Evolutionary conservation across 2,797 vertebrate genomes (phyloP).

Genomic region (Cirrhinus mrigala): DNA sequence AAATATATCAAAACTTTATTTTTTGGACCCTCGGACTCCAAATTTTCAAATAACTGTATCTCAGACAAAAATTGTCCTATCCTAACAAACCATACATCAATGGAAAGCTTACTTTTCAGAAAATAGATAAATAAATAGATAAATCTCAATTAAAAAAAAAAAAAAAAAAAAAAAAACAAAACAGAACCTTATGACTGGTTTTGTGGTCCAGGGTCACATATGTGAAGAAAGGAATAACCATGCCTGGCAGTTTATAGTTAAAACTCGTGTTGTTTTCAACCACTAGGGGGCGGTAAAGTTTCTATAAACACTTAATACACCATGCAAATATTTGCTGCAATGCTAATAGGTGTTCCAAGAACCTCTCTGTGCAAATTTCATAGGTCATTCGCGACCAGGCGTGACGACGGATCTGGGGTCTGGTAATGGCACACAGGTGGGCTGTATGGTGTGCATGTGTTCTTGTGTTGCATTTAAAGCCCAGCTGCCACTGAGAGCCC

Average conservation of each 20-base stretch:
- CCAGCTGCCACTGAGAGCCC: background rate
- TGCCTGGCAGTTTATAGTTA: background rate
- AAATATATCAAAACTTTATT: too few relatives aligned
- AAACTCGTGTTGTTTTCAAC: background rate
- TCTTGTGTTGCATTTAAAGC: slow-evolving; percentile 14
- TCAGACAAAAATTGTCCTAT: too few relatives aligned
- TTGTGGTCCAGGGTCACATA: too few relatives aligned
- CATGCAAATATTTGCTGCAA: slow-evolving; percentile 33
- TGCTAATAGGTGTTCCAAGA: background rate
- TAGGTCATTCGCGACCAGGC: background rate
- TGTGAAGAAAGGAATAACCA: background rate
- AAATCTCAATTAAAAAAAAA: too few relatives aligned
- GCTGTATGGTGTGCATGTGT: slow-evolving; percentile 19
- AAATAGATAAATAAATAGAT: too few relatives aligned
- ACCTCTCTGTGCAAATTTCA: slow-evolving; percentile 7
- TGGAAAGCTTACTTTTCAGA: too few relatives aligned
- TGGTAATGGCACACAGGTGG: slow-evolving; percentile 31
- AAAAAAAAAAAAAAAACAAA: too few relatives aligned
- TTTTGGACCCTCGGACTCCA: too few relatives aligned
- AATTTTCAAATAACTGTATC: too few relatives aligned
- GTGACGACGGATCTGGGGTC: background rate
- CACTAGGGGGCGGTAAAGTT: slow-evolving; percentile 43
- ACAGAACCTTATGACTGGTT: too few relatives aligned
- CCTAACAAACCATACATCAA: too few relatives aligned
- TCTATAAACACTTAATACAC: background rate